Evolutionary conservation across 2,797 vertebrate species (phyloP), one percentile per base, ranked within the genome.

Genomic region (Ctenochaetus hawaiiensis): DNA sequence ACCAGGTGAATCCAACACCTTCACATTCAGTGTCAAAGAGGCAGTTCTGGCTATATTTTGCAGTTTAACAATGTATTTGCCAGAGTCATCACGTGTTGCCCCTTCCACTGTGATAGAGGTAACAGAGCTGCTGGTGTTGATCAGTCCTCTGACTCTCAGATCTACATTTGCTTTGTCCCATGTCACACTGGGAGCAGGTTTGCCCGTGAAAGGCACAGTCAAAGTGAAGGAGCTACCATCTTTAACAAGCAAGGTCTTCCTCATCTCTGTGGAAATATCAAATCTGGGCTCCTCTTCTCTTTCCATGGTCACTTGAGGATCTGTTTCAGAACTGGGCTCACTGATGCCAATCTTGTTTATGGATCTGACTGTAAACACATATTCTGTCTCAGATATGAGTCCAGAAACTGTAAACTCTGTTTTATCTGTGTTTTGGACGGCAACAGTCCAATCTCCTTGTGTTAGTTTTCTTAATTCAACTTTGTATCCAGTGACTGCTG

Each of bases 1-100:
- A 70, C 98, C 98, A 37, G 98, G 98, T 56, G 98, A 97, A 90
- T 99, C 98, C 86, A 99, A 93, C 77, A 99, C 98, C 90, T 96
- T 98, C 75, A 99, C 98, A 86, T 93, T 94, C 63, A 99, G 90
- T 67, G 96, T 97, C 85, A 99, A 90, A 51, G 96, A 95, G 72
- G 96, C 94, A 81, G 96, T 96, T 83, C 96, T 98, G 72, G 96
- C 90, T 60, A 91, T 85, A 73, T 99, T 99, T 91, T 96, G 97
- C 80, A 99, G 92, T 12, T 97, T 98, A 72, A 99, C 84, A 1
- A 92, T 96, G 68, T 99, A 99, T 90, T 99, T 99, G 59, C 98
- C 98, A 56, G 97, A 97, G 86, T 99, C 98, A 30, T 96, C 95
- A 78, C 98, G 96, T 82, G 96, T 98, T 93, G 97, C 96, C 75